Evolutionary conservation across 2,113 vertebrate genomes (phyloP), one percentile per base, ranked within the genome.

Genomic region (Zapornia atra): DNA sequence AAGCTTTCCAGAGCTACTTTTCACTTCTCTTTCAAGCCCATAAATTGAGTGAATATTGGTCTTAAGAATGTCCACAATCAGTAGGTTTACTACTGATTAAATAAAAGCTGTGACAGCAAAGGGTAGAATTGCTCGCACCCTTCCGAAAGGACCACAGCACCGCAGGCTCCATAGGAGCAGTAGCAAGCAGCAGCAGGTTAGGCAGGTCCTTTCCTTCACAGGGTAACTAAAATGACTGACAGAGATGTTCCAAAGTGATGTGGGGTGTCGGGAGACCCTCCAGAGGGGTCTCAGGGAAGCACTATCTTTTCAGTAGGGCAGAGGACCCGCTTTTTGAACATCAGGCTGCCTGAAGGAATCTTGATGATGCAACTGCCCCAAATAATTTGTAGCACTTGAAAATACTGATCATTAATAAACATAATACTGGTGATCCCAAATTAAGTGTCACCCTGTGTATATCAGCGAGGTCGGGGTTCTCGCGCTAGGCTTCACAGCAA

Each of bases 111-210:
- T 59, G 56, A 36, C 73, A 75, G n/a, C 10, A 40, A 54, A 70
- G 61, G 48, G 66, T 92, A 57, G 60, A 92, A 70, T 53, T 82
- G 85, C 69, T 96, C 94, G 60, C 26, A 68, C 70, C 68, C 19
- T 59, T 95, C 84, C 72, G 57, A 97, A 90, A 94, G 40, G 38
- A 86, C 93, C 82, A 72, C 25, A 92, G 34, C 65, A 48, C 53
- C 70, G 75, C 57, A 71, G 80, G 59, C 44, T 80, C 11, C 71
- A 11, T 24, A 80, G 56, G 14, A n/a, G 25, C 14, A 21, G 66
- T 10, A 70, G 56, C 76, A 91, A 82, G 92, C 48, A 87, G 59
- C 33, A 78, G 81, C 25, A 73, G 44, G 69, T 69, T 20, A 81
- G 13, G 33, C 2, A 34, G 24, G 38, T 54, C n/a, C 33, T 87